These are phyloP conservation scores for Nanorana parkeri DNA, from an alignment of 2,113 vertebrate genomes.

Conservation along the genomic window DNA sequence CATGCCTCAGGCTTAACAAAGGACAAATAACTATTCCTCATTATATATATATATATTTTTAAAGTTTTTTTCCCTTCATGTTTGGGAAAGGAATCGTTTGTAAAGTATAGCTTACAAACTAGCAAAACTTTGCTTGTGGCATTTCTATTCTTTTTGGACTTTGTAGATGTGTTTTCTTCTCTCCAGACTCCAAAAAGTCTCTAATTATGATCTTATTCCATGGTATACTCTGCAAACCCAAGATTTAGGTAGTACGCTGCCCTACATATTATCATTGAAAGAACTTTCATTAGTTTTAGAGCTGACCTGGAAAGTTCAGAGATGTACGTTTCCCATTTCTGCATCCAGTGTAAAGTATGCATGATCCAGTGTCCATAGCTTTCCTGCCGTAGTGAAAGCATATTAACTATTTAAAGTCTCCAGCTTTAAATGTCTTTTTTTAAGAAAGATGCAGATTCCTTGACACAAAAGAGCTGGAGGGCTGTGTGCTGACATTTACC, in stretches of 20 bases:
- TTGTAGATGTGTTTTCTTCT: background rate
- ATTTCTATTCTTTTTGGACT: background rate
- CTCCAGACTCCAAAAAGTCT: background rate
- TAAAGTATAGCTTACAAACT: background rate
- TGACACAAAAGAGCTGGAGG: background rate
- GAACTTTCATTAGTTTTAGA: background rate
- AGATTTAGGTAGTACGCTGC: background rate
- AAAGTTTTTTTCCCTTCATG: no score
- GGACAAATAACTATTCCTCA: no score
- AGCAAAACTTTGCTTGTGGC: background rate
- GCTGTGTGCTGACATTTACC: no score
- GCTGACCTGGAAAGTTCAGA: background rate
- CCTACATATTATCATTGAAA: background rate
- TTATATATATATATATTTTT: no score
- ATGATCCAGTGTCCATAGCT: background rate
- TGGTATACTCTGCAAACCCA: no score
- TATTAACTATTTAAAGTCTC: background rate
- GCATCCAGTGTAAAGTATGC: background rate
- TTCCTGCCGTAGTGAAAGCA: background rate
- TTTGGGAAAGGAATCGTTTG: no score
- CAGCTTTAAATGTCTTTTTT: background rate
- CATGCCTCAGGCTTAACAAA: no score
- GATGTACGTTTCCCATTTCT: background rate
- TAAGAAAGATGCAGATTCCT: background rate
- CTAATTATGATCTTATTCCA: background rate